Percentiles rank a stretch among this genome's conserved stretches.
These are phyloP conservation scores for Laticauda colubrina DNA, from an alignment of 2,113 vertebrate species.

Conservation along the genomic window DNA sequence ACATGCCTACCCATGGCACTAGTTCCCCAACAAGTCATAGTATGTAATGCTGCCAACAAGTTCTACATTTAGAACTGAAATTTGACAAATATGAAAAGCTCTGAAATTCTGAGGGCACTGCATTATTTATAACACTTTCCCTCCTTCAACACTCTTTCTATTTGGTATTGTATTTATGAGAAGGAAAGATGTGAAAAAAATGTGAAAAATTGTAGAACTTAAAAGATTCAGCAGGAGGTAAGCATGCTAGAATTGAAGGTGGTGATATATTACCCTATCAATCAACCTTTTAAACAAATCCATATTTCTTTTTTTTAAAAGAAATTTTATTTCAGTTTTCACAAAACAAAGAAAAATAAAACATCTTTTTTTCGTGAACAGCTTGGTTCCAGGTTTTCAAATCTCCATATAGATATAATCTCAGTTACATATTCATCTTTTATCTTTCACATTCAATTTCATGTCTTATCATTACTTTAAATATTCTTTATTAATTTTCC, in stretches of 20 bases:
- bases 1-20: neutral
- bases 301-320: neutral
- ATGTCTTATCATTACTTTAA: too few relatives aligned
- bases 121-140: neutral
- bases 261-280: neutral
- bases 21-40: constrained; percentile 6
- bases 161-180: neutral
- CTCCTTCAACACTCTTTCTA: neutral
- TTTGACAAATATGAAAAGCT: neutral
- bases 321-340: too few relatives aligned
- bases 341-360: too few relatives aligned
- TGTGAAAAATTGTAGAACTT: neutral
- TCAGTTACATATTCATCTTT: too few relatives aligned
- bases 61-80: constrained; percentile 1
- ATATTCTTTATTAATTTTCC: too few relatives aligned
- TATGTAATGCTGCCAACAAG: neutral
- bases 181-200: neutral
- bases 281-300: neutral
- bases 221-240: neutral
- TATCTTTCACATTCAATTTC: too few relatives aligned
- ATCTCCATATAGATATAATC: too few relatives aligned
- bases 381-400: too few relatives aligned
- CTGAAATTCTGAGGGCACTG: neutral
- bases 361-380: too few relatives aligned
- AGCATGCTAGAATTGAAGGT: neutral